Percentiles rank a stretch among this genome's conserved stretches.
These are phyloP conservation scores for Nineta flava DNA, from an alignment of 2,888 invertebrate species.

Conservation along the genomic window DNA sequence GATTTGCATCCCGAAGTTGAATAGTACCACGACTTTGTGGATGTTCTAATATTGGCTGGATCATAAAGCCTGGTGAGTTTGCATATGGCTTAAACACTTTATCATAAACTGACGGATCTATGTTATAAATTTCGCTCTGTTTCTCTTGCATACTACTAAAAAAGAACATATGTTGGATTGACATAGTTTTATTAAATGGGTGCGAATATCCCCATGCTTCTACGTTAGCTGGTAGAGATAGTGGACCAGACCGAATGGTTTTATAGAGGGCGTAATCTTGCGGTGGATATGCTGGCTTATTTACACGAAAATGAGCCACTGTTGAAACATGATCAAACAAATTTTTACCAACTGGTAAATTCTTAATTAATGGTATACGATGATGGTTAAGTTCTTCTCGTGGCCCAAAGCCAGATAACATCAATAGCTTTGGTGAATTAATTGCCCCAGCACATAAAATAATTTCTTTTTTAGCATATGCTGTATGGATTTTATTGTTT, in stretches of 20 bases:
- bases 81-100: constrained; percentile 25
- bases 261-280: background rate
- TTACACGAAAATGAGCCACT: constrained; percentile 41
- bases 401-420: constrained; percentile 47
- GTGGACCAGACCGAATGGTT: constrained; percentile 30
- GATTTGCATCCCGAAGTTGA: constrained; percentile 52
- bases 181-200: constrained; percentile 14
- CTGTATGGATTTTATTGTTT: background rate
- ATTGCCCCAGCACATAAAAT: too few species aligned
- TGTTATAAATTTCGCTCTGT: too few species aligned
- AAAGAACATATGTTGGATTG: too few species aligned
- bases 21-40: constrained; percentile 58
- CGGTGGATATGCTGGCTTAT: constrained; percentile 15
- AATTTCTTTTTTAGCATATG: too few species aligned
- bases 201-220: constrained; percentile 45
- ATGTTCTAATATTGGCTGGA: constrained; percentile 53
- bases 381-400: constrained; percentile 25
- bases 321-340: constrained; percentile 39
- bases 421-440: constrained; percentile 26
- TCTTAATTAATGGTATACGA: constrained; percentile 30
- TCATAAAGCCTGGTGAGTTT: constrained; percentile 37
- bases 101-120: too few species aligned
- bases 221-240: constrained; percentile 48
- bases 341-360: constrained; percentile 34
- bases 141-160: too few species aligned